Evolutionary conservation across 2,888 invertebrate species (phyloP).

Genomic region (Girardia tigrina): DNA sequence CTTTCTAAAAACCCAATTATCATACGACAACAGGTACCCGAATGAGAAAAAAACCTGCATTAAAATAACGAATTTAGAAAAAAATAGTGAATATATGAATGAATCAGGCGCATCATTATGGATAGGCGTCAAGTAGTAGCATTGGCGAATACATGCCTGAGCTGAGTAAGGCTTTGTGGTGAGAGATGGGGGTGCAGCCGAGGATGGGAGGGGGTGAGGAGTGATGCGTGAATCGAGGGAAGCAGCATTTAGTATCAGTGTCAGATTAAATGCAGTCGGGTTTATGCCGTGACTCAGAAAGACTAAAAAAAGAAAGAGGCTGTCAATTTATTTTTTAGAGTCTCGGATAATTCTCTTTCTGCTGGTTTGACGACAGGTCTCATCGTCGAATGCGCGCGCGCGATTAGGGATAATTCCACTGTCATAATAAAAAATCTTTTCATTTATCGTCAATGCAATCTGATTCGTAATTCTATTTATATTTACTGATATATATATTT

Average conservation of each 20-base stretch:
- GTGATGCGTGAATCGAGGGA: slow-evolving; percentile 15
- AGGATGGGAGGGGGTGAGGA: background rate
- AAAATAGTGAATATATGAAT: background rate
- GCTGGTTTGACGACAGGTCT: slow-evolving; percentile 2
- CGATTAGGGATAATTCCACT: slow-evolving; percentile 20
- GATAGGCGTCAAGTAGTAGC: slow-evolving; percentile 13
- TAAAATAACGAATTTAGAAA: background rate
- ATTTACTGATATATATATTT: background rate
- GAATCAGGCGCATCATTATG: slow-evolving; percentile 11
- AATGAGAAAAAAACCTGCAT: background rate
- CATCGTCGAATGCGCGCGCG: background rate
- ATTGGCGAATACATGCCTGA: background rate
- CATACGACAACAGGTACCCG: background rate
- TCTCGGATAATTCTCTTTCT: background rate
- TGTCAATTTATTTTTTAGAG: slow-evolving; percentile 15
- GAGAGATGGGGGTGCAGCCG: slow-evolving; percentile 1
- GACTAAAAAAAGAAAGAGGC: slow-evolving; percentile 8
- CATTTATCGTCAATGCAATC: slow-evolving; percentile 10
- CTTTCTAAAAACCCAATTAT: background rate
- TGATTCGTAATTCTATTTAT: slow-evolving; percentile 12
- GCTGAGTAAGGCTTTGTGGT: slow-evolving; percentile 16
- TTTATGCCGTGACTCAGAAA: background rate
- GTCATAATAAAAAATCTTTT: slow-evolving; percentile 18
- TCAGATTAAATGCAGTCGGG: background rate
- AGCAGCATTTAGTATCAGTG: background rate